These are phyloP conservation scores for Dryobota labecula DNA, from an alignment of 2,888 invertebrate species.

Conservation along the genomic window DNA sequence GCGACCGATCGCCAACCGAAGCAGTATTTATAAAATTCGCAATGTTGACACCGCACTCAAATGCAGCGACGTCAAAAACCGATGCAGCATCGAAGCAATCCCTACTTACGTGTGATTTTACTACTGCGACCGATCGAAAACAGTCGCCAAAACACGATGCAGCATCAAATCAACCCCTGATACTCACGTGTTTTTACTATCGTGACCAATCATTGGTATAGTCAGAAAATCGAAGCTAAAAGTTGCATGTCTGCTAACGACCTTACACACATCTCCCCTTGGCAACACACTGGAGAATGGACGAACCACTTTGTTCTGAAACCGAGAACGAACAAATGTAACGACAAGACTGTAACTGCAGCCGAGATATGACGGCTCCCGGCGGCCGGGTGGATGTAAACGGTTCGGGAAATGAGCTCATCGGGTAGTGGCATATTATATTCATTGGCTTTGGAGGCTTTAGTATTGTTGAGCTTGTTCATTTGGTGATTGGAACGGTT, in stretches of 20 bases:
- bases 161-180: neutral
- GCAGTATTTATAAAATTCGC: neutral
- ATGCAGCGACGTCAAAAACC: neutral
- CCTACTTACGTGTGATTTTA: neutral
- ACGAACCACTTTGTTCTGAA: slow-evolving; percentile 54
- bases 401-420: slow-evolving; percentile 38
- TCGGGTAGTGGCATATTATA: slow-evolving; percentile 38
- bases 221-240: slow-evolving; percentile 5
- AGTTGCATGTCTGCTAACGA: slow-evolving; percentile 10
- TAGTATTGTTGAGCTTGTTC: slow-evolving; percentile 24
- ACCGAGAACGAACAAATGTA: slow-evolving; percentile 51
- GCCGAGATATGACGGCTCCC: slow-evolving; percentile 57
- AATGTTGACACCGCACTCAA: neutral
- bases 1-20: neutral
- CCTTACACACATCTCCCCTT: slow-evolving; percentile 27
- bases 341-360: slow-evolving; percentile 52
- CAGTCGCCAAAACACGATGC: neutral
- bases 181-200: neutral
- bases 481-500: slow-evolving; percentile 15
- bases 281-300: slow-evolving; percentile 43
- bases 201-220: neutral
- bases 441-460: slow-evolving; percentile 42
- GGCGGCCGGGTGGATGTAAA: too few species aligned
- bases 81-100: neutral
- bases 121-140: neutral